These are phyloP conservation scores for Drosophila pullipes DNA, from an alignment of 2,888 invertebrate genomes.

Conservation along the genomic window DNA sequence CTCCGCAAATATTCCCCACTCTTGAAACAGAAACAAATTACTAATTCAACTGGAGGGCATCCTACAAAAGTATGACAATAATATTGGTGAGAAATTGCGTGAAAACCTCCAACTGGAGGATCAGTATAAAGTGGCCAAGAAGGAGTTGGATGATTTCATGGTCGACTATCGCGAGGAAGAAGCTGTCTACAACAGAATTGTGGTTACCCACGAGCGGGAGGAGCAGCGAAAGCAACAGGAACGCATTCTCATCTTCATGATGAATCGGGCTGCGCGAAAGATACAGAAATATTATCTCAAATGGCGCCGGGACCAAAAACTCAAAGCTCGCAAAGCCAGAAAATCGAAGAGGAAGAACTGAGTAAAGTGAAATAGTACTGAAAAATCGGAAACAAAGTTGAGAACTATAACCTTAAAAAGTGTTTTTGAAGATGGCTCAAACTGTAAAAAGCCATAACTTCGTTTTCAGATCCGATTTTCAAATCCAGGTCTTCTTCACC, in stretches of 20 bases:
- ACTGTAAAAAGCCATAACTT: no score
- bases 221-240: conserved; percentile 79
- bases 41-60: conserved; percentile 78
- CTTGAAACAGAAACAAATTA: conserved; percentile 74
- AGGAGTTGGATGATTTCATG: conserved; percentile 78
- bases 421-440: no score
- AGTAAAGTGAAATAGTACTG: not conserved
- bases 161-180: conserved; percentile 75
- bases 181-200: conserved; percentile 72
- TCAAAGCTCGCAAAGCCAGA: conserved; percentile 54
- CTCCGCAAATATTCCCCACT: not conserved
- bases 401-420: not conserved
- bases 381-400: not conserved
- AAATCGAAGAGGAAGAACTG: conserved; percentile 57
- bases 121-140: conserved; percentile 66
- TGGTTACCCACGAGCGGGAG: conserved; percentile 72
- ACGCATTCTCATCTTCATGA: conserved; percentile 82
- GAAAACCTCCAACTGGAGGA: conserved; percentile 76
- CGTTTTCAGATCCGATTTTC: no score
- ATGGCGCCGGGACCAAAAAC: conserved; percentile 70
- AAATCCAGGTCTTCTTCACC: no score
- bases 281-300: conserved; percentile 82
- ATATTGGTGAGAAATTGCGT: conserved; percentile 80
- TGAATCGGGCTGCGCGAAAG: conserved; percentile 83
- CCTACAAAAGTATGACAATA: conserved; percentile 82